phyloP scores from a whole-genome alignment of 2,888 invertebrate species.

The Augiades crinisus region DNA sequence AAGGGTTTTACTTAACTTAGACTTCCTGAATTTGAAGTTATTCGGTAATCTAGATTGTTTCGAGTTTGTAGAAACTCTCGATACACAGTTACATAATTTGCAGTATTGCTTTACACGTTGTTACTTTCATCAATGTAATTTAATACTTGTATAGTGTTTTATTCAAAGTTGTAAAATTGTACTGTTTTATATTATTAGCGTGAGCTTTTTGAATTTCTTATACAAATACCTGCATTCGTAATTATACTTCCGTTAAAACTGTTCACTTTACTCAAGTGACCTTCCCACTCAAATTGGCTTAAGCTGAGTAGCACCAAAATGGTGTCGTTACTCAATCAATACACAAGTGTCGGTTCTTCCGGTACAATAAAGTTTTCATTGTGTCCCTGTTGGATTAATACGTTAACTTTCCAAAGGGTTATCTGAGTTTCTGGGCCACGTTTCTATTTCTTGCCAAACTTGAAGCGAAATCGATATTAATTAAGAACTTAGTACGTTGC shows the following conservation, averaged over 20 bases:
- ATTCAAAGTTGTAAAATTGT: too few species aligned
- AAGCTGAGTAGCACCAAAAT: slow-evolving; percentile 11
- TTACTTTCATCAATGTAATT: too few species aligned
- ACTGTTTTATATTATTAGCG: too few species aligned
- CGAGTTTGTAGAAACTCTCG: too few species aligned
- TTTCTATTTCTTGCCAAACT: slow-evolving; percentile 74
- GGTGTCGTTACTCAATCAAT: slow-evolving; percentile 27
- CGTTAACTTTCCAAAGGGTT: slow-evolving; percentile 70
- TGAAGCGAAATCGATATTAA: slow-evolving; percentile 37
- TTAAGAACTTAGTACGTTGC: slow-evolving; percentile 23
- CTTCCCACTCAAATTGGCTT: neutral
- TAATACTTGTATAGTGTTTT: too few species aligned
- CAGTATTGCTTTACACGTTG: too few species aligned
- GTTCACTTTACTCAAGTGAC: neutral
- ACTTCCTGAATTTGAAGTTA: too few species aligned
- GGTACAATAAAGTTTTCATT: slow-evolving; percentile 55
- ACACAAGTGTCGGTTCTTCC: slow-evolving; percentile 31
- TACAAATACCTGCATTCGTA: too few species aligned
- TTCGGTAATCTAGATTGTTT: too few species aligned
- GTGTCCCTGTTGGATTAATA: slow-evolving; percentile 66
- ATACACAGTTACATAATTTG: too few species aligned
- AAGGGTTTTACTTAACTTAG: too few species aligned
- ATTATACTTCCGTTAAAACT: neutral
- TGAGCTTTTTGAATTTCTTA: too few species aligned
- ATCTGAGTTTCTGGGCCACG: slow-evolving; percentile 69